Evolutionary conservation across 1,140 invertebrate species (phyloP).

Genomic region (Drosophila nigromelanica): DNA sequence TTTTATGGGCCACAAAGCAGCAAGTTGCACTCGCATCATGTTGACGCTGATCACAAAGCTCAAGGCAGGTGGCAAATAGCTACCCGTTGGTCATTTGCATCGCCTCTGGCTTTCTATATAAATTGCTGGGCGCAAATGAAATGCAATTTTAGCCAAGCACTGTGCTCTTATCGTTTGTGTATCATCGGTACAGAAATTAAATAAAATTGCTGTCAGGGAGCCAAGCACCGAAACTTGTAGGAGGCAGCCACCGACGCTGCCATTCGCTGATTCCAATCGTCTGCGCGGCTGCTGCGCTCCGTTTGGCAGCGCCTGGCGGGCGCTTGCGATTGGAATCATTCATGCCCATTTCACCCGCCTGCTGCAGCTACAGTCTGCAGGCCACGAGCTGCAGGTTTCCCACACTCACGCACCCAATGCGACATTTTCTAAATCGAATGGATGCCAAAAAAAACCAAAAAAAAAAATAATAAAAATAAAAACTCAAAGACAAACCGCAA

Average conservation of each 20-base stretch:
- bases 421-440: constrained; percentile 64
- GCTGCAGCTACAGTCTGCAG: constrained; percentile 2
- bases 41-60: constrained; percentile 69
- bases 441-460: constrained; percentile 68
- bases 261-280: constrained; percentile 72
- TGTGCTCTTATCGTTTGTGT: constrained; percentile 64
- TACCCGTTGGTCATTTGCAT: constrained; percentile 40
- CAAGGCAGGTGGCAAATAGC: constrained; percentile 31
- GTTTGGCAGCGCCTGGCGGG: constrained; percentile 68
- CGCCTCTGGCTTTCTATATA: constrained; percentile 11
- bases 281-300: constrained; percentile 71
- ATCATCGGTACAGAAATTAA: constrained; percentile 70
- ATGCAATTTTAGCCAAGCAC: constrained; percentile 65
- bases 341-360: constrained; percentile 58
- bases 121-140: constrained; percentile 66
- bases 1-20: constrained; percentile 65
- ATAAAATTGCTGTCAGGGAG: constrained; percentile 73
- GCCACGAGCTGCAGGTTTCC: constrained; percentile 41
- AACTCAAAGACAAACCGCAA: constrained; percentile 79
- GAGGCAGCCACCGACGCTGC: constrained; percentile 56
- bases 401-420: constrained; percentile 72
- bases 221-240: constrained; percentile 70
- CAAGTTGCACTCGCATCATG: constrained; percentile 57
- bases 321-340: constrained; percentile 69
- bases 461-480: constrained; percentile 43